phyloP scores from a whole-genome alignment of 2,113 vertebrate species.

The Alces alces region DNA sequence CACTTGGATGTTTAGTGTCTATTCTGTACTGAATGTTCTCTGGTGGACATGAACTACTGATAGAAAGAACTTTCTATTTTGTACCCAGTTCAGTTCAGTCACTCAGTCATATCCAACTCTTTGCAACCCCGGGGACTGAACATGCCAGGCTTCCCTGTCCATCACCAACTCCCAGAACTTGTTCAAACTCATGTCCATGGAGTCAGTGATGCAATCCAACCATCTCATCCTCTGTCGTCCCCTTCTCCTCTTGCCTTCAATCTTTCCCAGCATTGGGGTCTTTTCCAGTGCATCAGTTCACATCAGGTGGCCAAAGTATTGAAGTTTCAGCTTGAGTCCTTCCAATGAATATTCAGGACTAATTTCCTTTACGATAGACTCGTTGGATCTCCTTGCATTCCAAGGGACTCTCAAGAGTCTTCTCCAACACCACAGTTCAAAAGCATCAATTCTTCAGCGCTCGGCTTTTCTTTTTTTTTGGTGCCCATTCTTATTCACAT shows the following conservation, averaged over 20 bases:
- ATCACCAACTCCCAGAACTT: background rate
- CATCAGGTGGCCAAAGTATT: background rate
- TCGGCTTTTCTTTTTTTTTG: background rate
- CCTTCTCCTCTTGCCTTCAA: background rate
- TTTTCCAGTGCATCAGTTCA: background rate
- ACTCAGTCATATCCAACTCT: background rate
- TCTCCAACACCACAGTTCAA: background rate
- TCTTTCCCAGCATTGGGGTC: background rate
- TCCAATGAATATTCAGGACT: background rate
- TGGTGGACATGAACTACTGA: background rate
- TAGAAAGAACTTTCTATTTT: background rate
- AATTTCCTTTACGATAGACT: background rate
- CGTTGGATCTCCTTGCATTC: background rate
- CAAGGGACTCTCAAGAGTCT: background rate
- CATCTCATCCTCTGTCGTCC: fast-evolving
- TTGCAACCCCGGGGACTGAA: background rate
- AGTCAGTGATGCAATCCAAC: background rate
- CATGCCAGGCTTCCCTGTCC: background rate
- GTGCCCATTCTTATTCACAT: background rate
- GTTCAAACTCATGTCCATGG: background rate
- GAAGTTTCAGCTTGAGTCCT: background rate
- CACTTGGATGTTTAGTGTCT: background rate
- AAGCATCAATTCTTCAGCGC: background rate
- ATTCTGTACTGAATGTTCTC: background rate
- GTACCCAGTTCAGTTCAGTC: background rate